Base-by-base conservation (phyloP, 2,797 vertebrate genomes). In the Paramormyrops hopkinsi region DNA sequence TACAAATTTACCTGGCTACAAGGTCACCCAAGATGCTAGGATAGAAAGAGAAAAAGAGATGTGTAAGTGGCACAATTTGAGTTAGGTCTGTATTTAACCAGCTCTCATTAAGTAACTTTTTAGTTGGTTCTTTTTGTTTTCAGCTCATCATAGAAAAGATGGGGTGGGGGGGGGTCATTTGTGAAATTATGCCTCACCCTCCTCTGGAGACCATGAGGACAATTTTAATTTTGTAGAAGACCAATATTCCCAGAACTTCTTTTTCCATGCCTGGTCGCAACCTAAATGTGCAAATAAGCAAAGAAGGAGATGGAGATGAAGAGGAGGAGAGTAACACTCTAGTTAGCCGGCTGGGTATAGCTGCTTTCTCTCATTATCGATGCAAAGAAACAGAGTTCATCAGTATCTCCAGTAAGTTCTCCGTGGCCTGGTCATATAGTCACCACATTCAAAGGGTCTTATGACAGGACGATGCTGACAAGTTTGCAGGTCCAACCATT, bases 211-310 rank as follows among this genome's bases (percentile, higher is more conserved):
- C 96, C 95, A 97, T 94, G 90, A 99, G 94, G 94, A 96, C 97
- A 91, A 99, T 95, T 92, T 96, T 98, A 92, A 99, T 93, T 96
- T 97, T 99, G 95, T 99, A 99, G 94, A 97, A 97, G 82, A 99
- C 97, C 92, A 99, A 92, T 90, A 98, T 98, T 91, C 97, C 97
- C 93, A 98, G 65, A 33, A 98, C 92, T 0, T 99, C 97, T 92
- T 97, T 98, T 90, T 98, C 96, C 90, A 97, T 90, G 19, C 95
- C 95, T 0, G 92, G 89, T 59, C 91, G 93, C 92, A 98, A 48
- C 4, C 98, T 99, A 90, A 83, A 89, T 89, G 88, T 88, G 79
- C 65, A 29, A 54, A 59, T 22, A 65, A 59, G 8, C 86, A 2
- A 90, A 90, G 41, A n/a, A 7, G 6, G 41, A 82, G 76, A 82